Evolutionary conservation across 2,113 vertebrate species (phyloP).

Genomic region (Dasypus novemcinctus): DNA sequence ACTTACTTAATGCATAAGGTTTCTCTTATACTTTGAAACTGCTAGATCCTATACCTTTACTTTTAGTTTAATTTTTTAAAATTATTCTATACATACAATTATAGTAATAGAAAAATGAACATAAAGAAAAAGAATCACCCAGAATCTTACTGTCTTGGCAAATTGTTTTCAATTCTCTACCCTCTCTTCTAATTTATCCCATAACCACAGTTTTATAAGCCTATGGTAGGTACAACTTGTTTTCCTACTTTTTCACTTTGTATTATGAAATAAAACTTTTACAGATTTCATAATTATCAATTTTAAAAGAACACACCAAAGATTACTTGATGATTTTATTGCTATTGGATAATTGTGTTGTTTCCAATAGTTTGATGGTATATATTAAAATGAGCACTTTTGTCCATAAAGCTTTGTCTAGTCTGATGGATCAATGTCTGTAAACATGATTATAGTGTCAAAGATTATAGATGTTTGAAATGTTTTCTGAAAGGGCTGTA

Average conservation of each 20-base stretch:
- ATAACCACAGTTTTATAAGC: neutral
- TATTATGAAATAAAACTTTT: neutral
- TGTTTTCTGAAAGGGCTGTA: neutral
- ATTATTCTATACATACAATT: neutral
- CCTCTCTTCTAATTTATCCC: neutral
- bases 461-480: neutral
- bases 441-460: neutral
- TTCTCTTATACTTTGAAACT: conserved; percentile 23
- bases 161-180: neutral
- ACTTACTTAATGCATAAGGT: neutral
- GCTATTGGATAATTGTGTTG: neutral
- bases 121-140: neutral
- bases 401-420: neutral
- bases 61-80: conserved; percentile 39
- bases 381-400: neutral
- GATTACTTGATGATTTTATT: conserved; percentile 16
- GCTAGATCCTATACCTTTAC: neutral
- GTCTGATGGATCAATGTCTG: neutral
- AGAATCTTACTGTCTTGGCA: neutral
- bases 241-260: neutral
- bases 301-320: neutral
- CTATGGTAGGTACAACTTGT: neutral
- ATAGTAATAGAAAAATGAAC: neutral
- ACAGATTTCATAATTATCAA: neutral
- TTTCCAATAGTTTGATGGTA: conserved; percentile 44